Conservation (phyloP, 2,797 vertebrate genomes). For the Coluber constrictor region DNA sequence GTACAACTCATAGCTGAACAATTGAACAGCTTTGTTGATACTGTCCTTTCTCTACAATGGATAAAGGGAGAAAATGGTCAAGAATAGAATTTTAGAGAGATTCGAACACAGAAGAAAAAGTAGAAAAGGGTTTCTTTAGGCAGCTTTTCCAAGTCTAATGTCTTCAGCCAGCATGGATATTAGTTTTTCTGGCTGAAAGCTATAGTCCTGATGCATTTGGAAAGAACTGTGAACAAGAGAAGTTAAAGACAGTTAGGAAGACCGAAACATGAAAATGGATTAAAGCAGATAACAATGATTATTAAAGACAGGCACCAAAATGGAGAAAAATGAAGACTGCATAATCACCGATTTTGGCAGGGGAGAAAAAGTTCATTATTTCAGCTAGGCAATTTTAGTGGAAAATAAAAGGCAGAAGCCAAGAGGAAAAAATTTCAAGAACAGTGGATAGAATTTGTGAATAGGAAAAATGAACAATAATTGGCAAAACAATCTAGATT, state of each 20-base stretch:
- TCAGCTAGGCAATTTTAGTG: background rate
- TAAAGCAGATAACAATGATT: background rate
- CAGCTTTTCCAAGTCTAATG: background rate
- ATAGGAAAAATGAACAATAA: background rate
- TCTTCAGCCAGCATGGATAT: background rate
- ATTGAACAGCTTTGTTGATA: background rate
- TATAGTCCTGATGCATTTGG: background rate
- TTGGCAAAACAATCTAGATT: background rate
- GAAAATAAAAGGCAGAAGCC: background rate
- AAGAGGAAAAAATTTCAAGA: background rate
- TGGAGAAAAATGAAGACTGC: background rate
- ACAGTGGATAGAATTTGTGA: background rate
- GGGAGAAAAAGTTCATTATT: background rate
- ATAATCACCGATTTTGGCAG: background rate
- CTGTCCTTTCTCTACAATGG: background rate
- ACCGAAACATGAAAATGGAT: background rate
- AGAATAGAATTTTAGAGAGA: background rate
- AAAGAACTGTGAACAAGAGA: background rate
- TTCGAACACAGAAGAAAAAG: background rate
- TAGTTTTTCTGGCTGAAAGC: background rate
- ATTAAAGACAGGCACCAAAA: background rate
- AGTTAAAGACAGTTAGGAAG: background rate
- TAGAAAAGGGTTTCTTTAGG: background rate
- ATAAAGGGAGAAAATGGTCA: no score
- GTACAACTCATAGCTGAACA: background rate